phyloP scores from a whole-genome alignment of 2,888 invertebrate genomes.

The Bimastos eiseni region DNA sequence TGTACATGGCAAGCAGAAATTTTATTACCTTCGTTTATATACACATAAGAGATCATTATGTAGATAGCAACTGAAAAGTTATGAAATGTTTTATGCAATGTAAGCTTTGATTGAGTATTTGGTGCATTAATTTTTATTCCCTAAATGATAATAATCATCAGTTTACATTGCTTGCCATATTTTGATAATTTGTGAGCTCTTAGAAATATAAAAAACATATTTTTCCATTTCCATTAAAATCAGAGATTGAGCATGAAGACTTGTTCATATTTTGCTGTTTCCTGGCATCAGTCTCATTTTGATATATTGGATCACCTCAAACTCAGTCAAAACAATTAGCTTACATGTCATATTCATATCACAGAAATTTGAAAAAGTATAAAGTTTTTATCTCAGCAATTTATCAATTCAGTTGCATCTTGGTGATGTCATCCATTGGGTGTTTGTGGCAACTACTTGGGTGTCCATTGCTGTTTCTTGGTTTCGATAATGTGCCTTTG shows the following conservation, averaged over 20 bases:
- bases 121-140: background rate
- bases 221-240: too few species aligned
- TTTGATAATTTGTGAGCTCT: background rate
- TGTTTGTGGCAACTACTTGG: too few species aligned
- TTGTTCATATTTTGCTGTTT: too few species aligned
- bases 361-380: background rate
- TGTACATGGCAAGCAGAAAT: background rate
- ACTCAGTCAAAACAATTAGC: background rate
- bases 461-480: background rate
- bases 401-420: background rate
- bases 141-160: background rate
- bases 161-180: background rate
- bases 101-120: constrained; percentile 2
- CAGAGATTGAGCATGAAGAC: too few species aligned
- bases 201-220: background rate
- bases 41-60: too few species aligned
- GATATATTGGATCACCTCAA: background rate
- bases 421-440: background rate
- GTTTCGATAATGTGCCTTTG: background rate
- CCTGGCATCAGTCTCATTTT: too few species aligned
- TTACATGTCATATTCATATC: background rate
- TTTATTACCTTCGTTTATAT: background rate
- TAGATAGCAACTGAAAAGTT: too few species aligned
- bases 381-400: background rate
- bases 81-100: too few species aligned